Percentiles rank a stretch among this genome's conserved stretches.
Evolutionary conservation across 2,797 vertebrate genomes (phyloP).

Genomic region (Chiropotes sagulatus): DNA sequence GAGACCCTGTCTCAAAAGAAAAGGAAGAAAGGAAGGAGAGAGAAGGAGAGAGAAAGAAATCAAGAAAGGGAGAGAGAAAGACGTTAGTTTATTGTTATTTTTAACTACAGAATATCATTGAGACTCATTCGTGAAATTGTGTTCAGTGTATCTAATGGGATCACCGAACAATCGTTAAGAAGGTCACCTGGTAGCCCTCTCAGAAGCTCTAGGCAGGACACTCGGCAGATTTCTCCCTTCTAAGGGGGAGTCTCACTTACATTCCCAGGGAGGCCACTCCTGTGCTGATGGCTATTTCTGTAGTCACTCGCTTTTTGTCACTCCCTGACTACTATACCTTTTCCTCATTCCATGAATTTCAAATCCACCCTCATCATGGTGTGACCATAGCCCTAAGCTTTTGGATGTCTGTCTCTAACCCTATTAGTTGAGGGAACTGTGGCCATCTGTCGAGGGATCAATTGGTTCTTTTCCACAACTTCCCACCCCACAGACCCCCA

Average conservation of each 20-base stretch:
- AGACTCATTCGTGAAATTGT: neutral
- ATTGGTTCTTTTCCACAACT: neutral
- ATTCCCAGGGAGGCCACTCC: neutral
- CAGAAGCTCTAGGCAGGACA: neutral
- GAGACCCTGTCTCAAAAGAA: too few species aligned
- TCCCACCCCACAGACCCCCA: neutral
- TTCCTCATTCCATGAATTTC: neutral
- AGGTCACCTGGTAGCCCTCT: neutral
- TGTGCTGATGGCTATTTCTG: neutral
- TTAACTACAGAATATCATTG: fast-evolving
- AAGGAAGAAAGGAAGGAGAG: neutral
- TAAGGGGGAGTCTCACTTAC: neutral
- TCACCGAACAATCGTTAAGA: too few species aligned
- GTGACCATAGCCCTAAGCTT: neutral
- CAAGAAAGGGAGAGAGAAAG: neutral
- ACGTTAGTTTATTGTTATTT: neutral
- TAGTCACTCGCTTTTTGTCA: neutral
- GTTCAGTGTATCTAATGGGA: neutral
- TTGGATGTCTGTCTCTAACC: neutral
- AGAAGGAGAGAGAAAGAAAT: neutral
- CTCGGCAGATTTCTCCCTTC: neutral
- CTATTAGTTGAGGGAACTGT: neutral
- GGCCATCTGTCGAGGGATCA: neutral
- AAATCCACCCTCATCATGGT: neutral
- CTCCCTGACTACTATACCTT: neutral